phyloP scores from a whole-genome alignment of 2,113 vertebrate species.

The Numenius arquata region DNA sequence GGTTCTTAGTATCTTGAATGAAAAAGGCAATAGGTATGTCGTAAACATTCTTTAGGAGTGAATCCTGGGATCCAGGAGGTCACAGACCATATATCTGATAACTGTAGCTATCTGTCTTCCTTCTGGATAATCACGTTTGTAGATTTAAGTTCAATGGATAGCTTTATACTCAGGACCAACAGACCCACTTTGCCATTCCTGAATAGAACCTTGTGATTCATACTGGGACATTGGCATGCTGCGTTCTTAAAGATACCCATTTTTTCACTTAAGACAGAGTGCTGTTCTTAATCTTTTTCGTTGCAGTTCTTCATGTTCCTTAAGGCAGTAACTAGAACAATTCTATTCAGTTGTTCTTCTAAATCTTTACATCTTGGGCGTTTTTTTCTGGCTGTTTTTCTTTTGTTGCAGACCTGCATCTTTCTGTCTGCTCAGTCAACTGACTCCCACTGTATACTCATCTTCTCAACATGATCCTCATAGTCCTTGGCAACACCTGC shows the following conservation, averaged over 20 bases:
- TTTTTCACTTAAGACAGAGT: not conserved
- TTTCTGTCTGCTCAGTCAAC: not conserved
- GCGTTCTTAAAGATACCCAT: not conserved
- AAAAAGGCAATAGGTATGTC: not conserved
- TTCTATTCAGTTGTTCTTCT: not conserved
- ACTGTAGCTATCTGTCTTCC: not conserved
- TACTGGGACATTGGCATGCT: not conserved
- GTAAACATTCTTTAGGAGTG: not conserved
- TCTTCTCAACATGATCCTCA: not conserved
- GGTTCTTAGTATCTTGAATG: not conserved
- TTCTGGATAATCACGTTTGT: not conserved
- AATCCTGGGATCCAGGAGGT: not conserved
- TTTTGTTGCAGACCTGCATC: not conserved
- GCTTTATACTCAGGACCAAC: not conserved
- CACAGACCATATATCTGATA: not conserved
- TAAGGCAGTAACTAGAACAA: not conserved
- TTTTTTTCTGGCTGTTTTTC: not conserved
- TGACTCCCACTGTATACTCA: not conserved
- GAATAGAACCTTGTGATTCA: not conserved
- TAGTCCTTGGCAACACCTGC: not conserved
- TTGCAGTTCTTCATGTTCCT: not conserved
- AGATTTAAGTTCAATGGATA: not conserved
- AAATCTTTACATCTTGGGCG: not conserved
- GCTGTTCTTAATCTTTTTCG: not conserved
- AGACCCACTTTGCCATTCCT: not conserved